Evolutionary conservation across 2,888 invertebrate genomes (phyloP), one percentile per base, ranked within the genome.

Genomic region (Galeruca laticollis): DNA sequence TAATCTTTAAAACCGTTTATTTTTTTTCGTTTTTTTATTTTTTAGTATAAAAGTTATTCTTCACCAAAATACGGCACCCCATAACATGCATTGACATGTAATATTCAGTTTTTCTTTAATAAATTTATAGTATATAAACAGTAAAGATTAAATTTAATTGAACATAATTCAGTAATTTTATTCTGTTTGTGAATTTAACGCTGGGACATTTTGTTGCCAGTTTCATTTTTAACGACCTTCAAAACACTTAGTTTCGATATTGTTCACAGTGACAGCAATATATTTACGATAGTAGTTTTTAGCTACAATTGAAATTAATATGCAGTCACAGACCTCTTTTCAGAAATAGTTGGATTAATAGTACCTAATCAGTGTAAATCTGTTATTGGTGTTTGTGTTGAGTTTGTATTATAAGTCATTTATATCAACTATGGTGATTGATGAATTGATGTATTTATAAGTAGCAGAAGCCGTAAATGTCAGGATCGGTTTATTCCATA

Each of bases 301-400:
- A 1, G 4, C n/a, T n/a, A 18, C 8, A 47, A 47, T 15, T 47
- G 15, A 15, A 18, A 47, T 47, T 47, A 47, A 47, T 5, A 8
- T 15, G 15, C 15, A 47, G 43, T 8, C 43, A 15, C 18, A 18
- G 43, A 47, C 43, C 6, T 47, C 43, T 47, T 47, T 47, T 15
- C 8, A 15, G 15, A 47, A 47, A 47, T 47, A 47, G n/a, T 47
- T 8, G 2, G 15, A 47, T 56, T 33, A 56, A 35, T 56, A 31
- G n/a, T 56, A 35, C 35, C 31, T 21, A 31, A 56, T 56, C 15
- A 56, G 33, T 31, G 56, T 56, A 56, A 56, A 56, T 56, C 33
- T 35, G 56, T 56, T 56, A 56, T 18, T 33, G 35, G 33, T 56
- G 56, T 56, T 56, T 47, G 31, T 33, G 15, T 31, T 33, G 33